Evolutionary conservation across 2,797 vertebrate genomes (phyloP).

Genomic region (Hephaestus fuliginosus): DNA sequence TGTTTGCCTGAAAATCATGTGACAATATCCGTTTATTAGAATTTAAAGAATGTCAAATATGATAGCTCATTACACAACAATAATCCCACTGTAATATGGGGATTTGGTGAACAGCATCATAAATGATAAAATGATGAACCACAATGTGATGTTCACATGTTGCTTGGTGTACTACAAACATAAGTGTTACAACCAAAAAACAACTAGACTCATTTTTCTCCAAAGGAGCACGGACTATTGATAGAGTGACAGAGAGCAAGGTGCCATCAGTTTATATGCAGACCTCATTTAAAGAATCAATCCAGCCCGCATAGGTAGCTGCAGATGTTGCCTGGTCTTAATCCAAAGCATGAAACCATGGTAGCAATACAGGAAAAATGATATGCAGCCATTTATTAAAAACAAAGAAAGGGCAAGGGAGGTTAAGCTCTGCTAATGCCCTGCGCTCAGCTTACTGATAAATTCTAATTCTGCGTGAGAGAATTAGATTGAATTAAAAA

Average conservation of each 20-base stretch:
- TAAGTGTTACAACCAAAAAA: too few relatives aligned
- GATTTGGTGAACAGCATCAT: background rate
- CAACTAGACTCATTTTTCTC: too few relatives aligned
- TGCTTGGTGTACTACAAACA: too few relatives aligned
- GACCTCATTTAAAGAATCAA: background rate
- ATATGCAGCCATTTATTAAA: constrained; percentile 40
- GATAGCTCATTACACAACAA: background rate
- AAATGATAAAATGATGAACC: background rate
- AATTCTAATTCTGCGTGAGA: constrained; percentile 21
- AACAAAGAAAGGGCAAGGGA: constrained; percentile 38
- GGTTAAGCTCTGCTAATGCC: constrained; percentile 59
- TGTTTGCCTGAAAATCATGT: background rate
- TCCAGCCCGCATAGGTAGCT: background rate
- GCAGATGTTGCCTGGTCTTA: constrained; percentile 37
- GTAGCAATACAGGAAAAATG: constrained; percentile 37
- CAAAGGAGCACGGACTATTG: too few relatives aligned
- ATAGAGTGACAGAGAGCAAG: too few relatives aligned
- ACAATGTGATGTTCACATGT: background rate
- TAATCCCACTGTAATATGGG: background rate
- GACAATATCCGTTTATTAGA: background rate
- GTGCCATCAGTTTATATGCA: too few relatives aligned
- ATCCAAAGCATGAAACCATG: constrained; percentile 39
- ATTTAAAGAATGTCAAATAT: background rate
- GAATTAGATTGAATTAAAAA: constrained; percentile 39
- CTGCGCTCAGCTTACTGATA: constrained; percentile 34